Evolutionary conservation across 2,888 invertebrate species (phyloP).

Genomic region (Branchipolynoe longqiensis): DNA sequence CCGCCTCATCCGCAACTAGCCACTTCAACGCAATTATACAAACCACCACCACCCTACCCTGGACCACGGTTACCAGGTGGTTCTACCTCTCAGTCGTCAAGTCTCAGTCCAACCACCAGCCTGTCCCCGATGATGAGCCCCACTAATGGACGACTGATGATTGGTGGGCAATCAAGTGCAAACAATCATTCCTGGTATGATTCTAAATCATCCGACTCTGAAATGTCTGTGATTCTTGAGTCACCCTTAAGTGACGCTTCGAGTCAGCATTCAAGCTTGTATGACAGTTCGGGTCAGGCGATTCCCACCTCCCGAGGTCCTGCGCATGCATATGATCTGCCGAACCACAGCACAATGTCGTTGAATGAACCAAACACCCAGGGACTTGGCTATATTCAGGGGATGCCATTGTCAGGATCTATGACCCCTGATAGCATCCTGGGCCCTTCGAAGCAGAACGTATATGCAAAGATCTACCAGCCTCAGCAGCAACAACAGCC

Average conservation of each 20-base stretch:
- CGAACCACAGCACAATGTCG: conserved; percentile 6
- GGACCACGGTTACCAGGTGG: conserved; percentile 45
- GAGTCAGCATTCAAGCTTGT: conserved; percentile 49
- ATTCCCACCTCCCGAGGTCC: not conserved
- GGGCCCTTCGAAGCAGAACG: conserved; percentile 19
- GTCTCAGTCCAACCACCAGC: conserved; percentile 18
- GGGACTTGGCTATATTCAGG: conserved; percentile 5
- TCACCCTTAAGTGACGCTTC: conserved; percentile 34
- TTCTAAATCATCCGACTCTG: conserved; percentile 42
- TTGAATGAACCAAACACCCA: not conserved
- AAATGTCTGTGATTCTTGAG: conserved; percentile 45
- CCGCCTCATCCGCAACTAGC: no score
- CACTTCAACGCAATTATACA: conserved; percentile 43
- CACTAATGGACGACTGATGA: not conserved
- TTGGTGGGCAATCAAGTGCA: not conserved
- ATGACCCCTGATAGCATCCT: conserved; percentile 9
- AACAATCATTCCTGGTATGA: conserved; percentile 45
- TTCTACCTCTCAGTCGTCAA: not conserved
- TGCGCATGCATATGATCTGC: conserved; percentile 18
- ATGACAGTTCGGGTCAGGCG: conserved; percentile 16
- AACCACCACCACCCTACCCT: conserved; percentile 56
- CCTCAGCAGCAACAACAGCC: conserved; percentile 21
- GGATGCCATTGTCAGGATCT: not conserved
- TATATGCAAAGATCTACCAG: conserved; percentile 23
- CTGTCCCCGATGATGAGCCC: conserved; percentile 10